phyloP scores from a whole-genome alignment of 2,797 vertebrate species.

The Sebastes diploproa region DNA sequence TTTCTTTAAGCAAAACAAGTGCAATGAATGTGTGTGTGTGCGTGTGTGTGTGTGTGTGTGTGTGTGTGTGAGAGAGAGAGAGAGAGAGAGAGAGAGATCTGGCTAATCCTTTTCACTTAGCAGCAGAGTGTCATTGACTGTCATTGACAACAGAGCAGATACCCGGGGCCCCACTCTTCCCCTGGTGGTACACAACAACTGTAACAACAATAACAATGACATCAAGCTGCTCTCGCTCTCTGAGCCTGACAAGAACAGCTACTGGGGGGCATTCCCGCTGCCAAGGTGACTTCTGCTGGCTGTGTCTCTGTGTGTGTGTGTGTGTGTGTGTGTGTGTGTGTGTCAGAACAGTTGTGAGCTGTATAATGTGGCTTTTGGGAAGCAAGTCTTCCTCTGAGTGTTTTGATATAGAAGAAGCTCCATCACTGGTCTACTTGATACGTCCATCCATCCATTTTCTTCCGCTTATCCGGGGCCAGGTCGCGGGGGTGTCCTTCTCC shows the following conservation, averaged over 20 bases:
- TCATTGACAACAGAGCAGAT: constrained; percentile 55
- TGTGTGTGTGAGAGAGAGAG: not conserved
- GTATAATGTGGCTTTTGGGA: not conserved
- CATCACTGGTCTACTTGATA: not conserved
- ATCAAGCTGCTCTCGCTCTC: constrained; percentile 50
- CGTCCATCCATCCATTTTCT: not conserved
- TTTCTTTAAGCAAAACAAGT: not conserved
- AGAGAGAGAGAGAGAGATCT: not conserved
- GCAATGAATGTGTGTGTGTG: not conserved
- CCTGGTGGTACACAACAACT: constrained; percentile 55
- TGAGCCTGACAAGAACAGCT: constrained; percentile 46
- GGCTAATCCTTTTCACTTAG: constrained; percentile 39
- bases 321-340: not conserved
- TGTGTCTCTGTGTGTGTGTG: not conserved
- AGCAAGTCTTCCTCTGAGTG: not conserved
- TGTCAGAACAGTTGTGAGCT: not conserved
- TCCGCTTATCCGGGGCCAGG: too few species aligned
- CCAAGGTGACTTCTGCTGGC: constrained; percentile 58
- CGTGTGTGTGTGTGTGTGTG: not conserved
- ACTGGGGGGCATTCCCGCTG: constrained; percentile 51
- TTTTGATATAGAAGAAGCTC: not conserved
- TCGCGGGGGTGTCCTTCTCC: too few species aligned
- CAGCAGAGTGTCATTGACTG: constrained; percentile 56
- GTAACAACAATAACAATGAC: constrained; percentile 50
- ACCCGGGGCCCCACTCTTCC: constrained; percentile 48